Evolutionary conservation across 1,140 invertebrate genomes (phyloP).

Genomic region (Leptopilina boulardi): DNA sequence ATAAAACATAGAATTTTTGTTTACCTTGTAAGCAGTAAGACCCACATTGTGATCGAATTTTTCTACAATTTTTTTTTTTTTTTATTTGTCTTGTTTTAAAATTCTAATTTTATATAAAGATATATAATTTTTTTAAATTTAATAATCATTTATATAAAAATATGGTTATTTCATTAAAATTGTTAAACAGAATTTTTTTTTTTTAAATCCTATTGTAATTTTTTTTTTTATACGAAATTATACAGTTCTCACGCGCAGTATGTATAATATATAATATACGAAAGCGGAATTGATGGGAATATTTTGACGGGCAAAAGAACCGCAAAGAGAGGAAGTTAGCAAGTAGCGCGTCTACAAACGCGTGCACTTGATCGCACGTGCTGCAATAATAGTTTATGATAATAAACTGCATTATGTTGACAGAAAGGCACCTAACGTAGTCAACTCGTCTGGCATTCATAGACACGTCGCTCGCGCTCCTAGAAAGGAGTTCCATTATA

Average conservation of each 20-base stretch:
- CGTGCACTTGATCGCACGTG: conserved; percentile 41
- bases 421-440: conserved; percentile 30
- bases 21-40: background rate
- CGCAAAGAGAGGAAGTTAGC: too few species aligned
- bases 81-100: background rate
- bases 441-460: conserved; percentile 37
- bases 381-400: conserved; percentile 49
- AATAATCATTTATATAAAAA: too few species aligned
- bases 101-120: background rate
- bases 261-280: too few species aligned
- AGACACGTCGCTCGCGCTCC: conserved; percentile 33
- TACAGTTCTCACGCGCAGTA: too few species aligned
- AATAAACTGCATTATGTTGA: conserved; percentile 50
- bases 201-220: too few species aligned
- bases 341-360: conserved; percentile 27
- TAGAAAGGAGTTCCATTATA: conserved; percentile 30
- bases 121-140: too few species aligned
- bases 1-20: background rate
- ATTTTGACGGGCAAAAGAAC: conserved; percentile 20
- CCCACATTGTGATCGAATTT: background rate
- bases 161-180: too few species aligned
- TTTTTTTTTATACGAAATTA: too few species aligned
- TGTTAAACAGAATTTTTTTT: too few species aligned
- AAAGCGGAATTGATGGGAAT: conserved; percentile 7
- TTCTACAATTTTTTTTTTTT: background rate